Evolutionary conservation across 2,797 vertebrate genomes (phyloP).

Genomic region (Coluber constrictor): DNA sequence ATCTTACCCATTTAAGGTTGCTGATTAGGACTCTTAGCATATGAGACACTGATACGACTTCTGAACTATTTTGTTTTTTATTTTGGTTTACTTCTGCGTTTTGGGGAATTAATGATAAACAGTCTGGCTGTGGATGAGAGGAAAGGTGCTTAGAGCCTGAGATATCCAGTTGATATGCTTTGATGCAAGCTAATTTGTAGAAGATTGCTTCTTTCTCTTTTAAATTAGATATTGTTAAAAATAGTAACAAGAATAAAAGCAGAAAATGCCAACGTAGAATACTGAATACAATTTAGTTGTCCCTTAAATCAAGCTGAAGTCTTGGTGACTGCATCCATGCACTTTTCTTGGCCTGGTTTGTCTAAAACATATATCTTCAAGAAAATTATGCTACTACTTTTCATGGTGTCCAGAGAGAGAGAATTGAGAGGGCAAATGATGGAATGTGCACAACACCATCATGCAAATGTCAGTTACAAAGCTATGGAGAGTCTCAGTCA

Average conservation of each 20-base stretch:
- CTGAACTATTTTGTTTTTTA: not conserved
- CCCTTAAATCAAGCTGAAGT: not conserved
- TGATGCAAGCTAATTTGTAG: not conserved
- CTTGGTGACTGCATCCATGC: not conserved
- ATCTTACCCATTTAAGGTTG: not conserved
- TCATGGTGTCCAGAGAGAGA: not conserved
- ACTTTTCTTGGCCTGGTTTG: not conserved
- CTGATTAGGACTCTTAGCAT: not conserved
- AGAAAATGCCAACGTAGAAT: not conserved
- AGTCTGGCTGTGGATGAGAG: not conserved
- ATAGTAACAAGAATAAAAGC: not conserved
- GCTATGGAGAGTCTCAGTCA: too few species aligned
- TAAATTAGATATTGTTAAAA: not conserved
- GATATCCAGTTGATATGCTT: not conserved
- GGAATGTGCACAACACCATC: not conserved
- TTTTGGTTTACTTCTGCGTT: not conserved
- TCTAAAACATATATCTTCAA: not conserved
- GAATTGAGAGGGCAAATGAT: not conserved
- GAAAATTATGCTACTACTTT: not conserved
- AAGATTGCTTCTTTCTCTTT: not conserved
- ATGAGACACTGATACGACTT: not conserved
- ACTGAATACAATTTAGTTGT: not conserved
- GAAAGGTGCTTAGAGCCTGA: not conserved
- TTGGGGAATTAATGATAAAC: not conserved
- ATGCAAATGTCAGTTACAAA: not conserved